These are phyloP conservation scores for Sciurus carolinensis DNA, from an alignment of 2,797 vertebrate species.

Conservation along the genomic window DNA sequence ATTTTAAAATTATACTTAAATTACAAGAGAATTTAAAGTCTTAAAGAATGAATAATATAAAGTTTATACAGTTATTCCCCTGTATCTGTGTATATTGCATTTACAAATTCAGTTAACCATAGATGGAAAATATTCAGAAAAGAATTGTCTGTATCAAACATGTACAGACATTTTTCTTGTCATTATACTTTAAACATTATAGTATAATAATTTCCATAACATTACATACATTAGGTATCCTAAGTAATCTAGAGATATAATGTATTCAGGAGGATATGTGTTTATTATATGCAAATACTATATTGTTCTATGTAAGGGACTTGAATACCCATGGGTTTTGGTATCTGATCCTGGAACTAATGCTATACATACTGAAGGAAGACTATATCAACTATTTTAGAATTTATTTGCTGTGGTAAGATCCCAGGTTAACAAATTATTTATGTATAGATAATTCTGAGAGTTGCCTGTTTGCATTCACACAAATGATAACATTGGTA, in stretches of 20 bases:
- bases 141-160: not conserved
- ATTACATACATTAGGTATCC: not conserved
- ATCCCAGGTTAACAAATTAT: not conserved
- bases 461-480: constrained; percentile 6
- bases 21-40: constrained; percentile 8
- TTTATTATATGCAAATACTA: not conserved
- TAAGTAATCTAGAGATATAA: not conserved
- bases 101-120: not conserved
- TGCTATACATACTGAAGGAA: not conserved
- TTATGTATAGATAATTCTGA: not conserved
- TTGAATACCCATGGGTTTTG: not conserved
- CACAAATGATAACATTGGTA: not conserved
- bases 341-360: not conserved
- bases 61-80: not conserved
- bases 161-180: not conserved
- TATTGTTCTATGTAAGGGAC: not conserved
- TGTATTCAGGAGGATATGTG: not conserved
- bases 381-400: not conserved
- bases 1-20: constrained; percentile 26
- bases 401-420: not conserved
- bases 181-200: not conserved
- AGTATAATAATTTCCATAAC: not conserved
- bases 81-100: not conserved
- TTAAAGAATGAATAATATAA: not conserved
- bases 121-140: not conserved